Conservation (phyloP, 2,797 vertebrate species). For the Setipinna tenuifilis region DNA sequence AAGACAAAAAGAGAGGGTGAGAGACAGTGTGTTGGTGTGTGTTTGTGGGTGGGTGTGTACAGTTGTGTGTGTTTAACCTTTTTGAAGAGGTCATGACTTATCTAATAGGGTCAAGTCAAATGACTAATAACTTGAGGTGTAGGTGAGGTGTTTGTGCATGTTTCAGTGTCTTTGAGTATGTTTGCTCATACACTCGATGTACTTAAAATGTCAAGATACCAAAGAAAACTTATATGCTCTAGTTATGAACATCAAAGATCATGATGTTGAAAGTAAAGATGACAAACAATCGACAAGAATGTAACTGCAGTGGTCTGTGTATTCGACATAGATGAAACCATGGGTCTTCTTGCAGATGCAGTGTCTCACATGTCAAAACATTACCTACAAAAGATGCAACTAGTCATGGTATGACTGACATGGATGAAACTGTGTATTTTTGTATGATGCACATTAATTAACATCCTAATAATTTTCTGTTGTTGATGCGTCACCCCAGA, state of each 20-base stretch:
- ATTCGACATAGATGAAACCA: not conserved
- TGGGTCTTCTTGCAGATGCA: not conserved
- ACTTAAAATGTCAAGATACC: not conserved
- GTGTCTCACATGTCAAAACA: not conserved
- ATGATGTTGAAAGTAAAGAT: not conserved
- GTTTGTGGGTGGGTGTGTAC: not conserved
- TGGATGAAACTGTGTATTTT: not conserved
- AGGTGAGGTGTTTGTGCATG: not conserved
- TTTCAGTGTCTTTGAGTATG: not conserved
- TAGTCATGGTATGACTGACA: not conserved
- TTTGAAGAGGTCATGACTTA: not conserved
- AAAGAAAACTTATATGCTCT: not conserved
- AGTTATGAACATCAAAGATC: not conserved
- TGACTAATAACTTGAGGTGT: not conserved
- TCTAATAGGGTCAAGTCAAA: not conserved
- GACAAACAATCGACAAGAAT: not conserved
- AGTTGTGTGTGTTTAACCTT: slow-evolving; percentile 41
- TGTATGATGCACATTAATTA: not conserved
- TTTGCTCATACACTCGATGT: not conserved
- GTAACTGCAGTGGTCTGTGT: not conserved
- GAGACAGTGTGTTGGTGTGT: not conserved
- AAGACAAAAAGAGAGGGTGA: no score
- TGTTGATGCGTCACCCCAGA: not conserved
- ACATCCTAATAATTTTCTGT: not conserved
- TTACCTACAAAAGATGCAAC: no score